Evolutionary conservation across 2,797 vertebrate genomes (phyloP).

Genomic region (Fringilla coelebs): DNA sequence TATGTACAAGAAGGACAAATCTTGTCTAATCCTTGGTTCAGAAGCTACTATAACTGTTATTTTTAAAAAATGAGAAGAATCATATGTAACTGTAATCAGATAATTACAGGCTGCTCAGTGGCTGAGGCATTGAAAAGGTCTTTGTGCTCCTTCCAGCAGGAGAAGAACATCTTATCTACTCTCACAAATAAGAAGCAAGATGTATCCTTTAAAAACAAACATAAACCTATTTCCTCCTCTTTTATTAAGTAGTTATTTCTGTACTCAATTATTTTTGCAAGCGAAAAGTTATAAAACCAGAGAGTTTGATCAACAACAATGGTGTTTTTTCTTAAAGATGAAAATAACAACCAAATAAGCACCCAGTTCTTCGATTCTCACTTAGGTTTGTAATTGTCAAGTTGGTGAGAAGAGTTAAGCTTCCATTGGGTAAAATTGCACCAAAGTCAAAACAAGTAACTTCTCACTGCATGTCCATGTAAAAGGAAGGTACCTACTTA

Average conservation of each 20-base stretch:
- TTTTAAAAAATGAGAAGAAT: conserved; percentile 9
- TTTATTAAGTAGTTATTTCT: background rate
- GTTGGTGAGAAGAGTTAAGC: background rate
- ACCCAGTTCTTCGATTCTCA: background rate
- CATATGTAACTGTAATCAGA: background rate
- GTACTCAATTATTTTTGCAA: background rate
- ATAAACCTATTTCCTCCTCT: background rate
- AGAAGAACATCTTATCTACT: background rate
- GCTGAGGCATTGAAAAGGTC: background rate
- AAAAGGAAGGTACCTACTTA: background rate
- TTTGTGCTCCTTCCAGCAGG: conserved; percentile 1
- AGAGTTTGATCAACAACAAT: background rate
- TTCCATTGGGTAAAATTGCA: background rate
- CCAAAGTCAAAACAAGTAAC: background rate
- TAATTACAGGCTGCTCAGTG: background rate
- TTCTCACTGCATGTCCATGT: background rate
- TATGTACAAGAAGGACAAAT: conserved; percentile 21
- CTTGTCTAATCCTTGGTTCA: conserved; percentile 16
- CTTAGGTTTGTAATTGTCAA: background rate
- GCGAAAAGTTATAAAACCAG: background rate
- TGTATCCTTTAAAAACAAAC: background rate
- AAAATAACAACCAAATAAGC: background rate
- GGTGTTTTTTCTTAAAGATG: background rate
- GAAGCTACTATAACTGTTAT: conserved; percentile 22
- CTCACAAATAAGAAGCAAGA: background rate